These are phyloP conservation scores for Lingula anatina DNA, from an alignment of 2,888 invertebrate species.

Conservation along the genomic window DNA sequence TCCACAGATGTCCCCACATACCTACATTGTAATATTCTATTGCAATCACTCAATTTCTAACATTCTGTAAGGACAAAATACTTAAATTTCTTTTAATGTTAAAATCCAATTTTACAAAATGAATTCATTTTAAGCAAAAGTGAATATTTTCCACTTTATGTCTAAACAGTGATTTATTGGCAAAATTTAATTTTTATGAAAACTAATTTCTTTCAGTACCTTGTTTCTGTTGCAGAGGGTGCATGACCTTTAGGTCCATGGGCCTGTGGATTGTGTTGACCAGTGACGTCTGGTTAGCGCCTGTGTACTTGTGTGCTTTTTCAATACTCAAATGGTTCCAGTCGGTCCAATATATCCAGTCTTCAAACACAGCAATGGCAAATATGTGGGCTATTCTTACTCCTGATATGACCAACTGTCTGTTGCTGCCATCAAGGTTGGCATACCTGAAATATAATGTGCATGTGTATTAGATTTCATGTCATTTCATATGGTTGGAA, in stretches of 20 bases:
- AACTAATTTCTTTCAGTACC: too few relatives aligned
- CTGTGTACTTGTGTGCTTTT: constrained; percentile 82
- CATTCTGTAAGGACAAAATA: background rate
- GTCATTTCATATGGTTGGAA: too few relatives aligned
- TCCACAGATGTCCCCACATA: constrained; percentile 54
- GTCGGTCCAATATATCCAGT: constrained; percentile 90
- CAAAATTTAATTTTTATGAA: too few relatives aligned
- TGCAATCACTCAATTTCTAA: background rate
- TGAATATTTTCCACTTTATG: too few relatives aligned
- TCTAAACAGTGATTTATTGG: too few relatives aligned
- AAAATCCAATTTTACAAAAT: too few relatives aligned
- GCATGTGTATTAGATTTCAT: too few relatives aligned
- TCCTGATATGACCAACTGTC: constrained; percentile 70
- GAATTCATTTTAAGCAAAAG: too few relatives aligned
- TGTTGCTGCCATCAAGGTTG: constrained; percentile 76
- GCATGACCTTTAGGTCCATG: constrained; percentile 88
- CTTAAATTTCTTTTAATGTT: too few relatives aligned
- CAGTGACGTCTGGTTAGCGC: constrained; percentile 64
- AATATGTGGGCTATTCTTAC: constrained; percentile 90
- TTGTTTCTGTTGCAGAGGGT: constrained; percentile 74
- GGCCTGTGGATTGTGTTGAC: constrained; percentile 92
- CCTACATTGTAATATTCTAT: too few relatives aligned
- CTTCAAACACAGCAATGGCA: constrained; percentile 44
- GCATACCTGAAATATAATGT: constrained; percentile 56
- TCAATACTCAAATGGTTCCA: constrained; percentile 95